Base-by-base conservation (phyloP, 2,888 invertebrate genomes). In the Isoperla grammatica region DNA sequence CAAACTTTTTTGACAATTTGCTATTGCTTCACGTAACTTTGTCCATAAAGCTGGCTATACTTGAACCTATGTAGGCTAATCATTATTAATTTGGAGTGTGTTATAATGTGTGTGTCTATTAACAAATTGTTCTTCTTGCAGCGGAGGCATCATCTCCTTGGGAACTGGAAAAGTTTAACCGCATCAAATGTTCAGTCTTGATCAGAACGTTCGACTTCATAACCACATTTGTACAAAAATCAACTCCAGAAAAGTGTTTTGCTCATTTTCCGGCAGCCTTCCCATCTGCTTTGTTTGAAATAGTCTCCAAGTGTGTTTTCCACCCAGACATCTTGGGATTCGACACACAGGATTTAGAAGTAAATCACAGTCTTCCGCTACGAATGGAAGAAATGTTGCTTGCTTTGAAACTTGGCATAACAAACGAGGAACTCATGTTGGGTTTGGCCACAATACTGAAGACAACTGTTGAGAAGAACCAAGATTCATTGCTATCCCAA, bases 301-400 rank as follows among this genome's bases (percentile, higher is more conserved):
- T 59, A 15, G n/a, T 63, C 17, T 11, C 53, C n/a, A 35, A 13
- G 6, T 54, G 57, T 20, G n/a, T 59, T 2, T 46, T 63, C 15
- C 17, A 54, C 12, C 61, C 61, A 1, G 15, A 46, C 8, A 13
- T n/a, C 12, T 15, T 61, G 17, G 61, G 61, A 12, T 63, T 63
- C 56, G 63, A 63, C 20, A 42, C 43, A 11, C 35, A 43, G 11
- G 48, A 23, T n/a, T 15, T 19, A 9, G 59, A 59, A 22, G 37
- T 48, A 17, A 22, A 2, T 15, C 22, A n/a, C 20, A 37, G 11
- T 12, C 40, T 57, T 12, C 48, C 57, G 13, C 17, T 11, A 5
- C 19, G 22, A 17, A 42, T 56, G 56, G 56, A 22, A 22, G 43
- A 56, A 42, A 56, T 15, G 20, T 20, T 56, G 15, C 15, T n/a